Evolutionary conservation across 1,140 invertebrate genomes (phyloP).

Genomic region (Ceratitis capitata): DNA sequence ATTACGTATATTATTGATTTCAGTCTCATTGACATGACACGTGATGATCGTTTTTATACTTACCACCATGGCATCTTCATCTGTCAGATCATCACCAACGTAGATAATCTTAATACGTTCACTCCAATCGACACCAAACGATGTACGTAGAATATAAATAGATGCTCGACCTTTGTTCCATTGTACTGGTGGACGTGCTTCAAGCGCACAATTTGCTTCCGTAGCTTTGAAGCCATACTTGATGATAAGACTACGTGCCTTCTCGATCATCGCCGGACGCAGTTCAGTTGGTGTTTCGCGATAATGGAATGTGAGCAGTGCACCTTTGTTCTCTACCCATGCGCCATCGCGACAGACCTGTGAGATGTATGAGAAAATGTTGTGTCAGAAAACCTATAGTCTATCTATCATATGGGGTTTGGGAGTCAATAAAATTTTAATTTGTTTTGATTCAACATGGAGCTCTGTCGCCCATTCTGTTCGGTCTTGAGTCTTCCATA

Average conservation of each 20-base stretch:
- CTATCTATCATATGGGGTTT: no score
- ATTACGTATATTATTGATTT: no score
- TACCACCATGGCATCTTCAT: slow-evolving; percentile 92
- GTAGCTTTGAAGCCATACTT: slow-evolving; percentile 80
- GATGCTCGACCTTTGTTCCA: slow-evolving; percentile 92
- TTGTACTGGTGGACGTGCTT: slow-evolving; percentile 87
- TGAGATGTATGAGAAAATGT: no score
- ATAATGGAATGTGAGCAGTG: slow-evolving; percentile 88
- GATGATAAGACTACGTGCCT: slow-evolving; percentile 78
- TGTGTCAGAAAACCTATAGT: no score
- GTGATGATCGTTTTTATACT: slow-evolving; percentile 52
- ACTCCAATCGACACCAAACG: slow-evolving; percentile 91
- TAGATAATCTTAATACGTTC: slow-evolving; percentile 91
- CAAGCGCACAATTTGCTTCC: slow-evolving; percentile 83
- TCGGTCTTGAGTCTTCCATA: no score
- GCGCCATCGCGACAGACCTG: slow-evolving; percentile 85
- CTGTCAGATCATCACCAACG: slow-evolving; percentile 88
- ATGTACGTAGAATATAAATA: slow-evolving; percentile 88
- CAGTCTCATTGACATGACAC: no score
- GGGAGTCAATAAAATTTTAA: no score
- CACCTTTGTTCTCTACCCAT: slow-evolving; percentile 93
- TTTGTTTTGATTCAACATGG: no score
- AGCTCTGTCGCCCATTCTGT: no score
- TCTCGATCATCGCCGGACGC: slow-evolving; percentile 72
- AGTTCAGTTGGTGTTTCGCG: slow-evolving; percentile 79